Conservation (phyloP, 2,113 vertebrate species). For the Dolichotis patagonum region DNA sequence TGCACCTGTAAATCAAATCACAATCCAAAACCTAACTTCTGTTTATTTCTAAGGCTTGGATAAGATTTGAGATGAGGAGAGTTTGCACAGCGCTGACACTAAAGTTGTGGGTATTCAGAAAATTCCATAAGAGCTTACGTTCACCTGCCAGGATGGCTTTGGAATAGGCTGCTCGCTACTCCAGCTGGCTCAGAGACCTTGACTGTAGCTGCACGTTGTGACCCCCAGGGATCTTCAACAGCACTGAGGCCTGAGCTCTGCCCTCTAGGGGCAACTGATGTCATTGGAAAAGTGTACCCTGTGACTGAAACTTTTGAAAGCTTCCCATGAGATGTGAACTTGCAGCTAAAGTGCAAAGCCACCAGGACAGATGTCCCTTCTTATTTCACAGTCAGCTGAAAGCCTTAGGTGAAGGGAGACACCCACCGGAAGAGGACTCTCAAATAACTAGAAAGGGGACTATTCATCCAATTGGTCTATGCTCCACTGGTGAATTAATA, state of each 20-base stretch:
- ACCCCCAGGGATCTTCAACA: background rate
- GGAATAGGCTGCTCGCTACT: background rate
- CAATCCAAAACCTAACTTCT: background rate
- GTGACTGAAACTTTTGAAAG: background rate
- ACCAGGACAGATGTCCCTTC: background rate
- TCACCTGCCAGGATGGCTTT: no score
- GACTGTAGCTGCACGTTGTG: background rate
- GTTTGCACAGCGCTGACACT: no score
- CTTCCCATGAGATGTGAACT: background rate
- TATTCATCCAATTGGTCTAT: background rate
- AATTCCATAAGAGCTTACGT: background rate
- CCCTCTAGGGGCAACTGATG: background rate
- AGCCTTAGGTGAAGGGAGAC: background rate
- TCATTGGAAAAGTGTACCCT: background rate
- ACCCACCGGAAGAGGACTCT: background rate
- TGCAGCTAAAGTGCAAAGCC: background rate
- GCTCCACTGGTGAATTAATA: background rate
- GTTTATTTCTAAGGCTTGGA: background rate
- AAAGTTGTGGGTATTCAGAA: background rate
- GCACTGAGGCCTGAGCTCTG: background rate
- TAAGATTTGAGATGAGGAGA: background rate
- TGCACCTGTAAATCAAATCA: background rate
- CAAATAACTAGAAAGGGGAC: background rate
- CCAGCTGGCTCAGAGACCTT: background rate
- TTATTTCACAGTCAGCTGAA: background rate